phyloP scores from a whole-genome alignment of 1,140 invertebrate species.

The Pseudoatta argentina region DNA sequence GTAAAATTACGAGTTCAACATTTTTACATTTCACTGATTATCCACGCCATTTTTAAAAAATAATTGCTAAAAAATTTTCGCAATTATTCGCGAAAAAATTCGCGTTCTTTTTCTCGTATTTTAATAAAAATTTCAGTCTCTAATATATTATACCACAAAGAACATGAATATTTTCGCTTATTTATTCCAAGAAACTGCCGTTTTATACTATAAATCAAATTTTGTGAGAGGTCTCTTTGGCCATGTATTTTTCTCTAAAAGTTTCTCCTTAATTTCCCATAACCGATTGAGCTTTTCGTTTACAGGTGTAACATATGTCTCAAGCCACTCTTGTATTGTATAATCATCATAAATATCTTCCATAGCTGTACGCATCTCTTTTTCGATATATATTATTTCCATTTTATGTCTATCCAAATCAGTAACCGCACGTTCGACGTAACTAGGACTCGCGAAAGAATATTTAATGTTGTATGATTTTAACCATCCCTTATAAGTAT shows the following conservation, averaged over 20 bases:
- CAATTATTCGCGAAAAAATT: conserved; percentile 36
- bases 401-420: conserved; percentile 89
- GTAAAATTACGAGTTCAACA: conserved; percentile 65
- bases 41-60: conserved; percentile 59
- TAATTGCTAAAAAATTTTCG: conserved; percentile 46
- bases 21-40: conserved; percentile 48
- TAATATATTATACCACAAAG: conserved; percentile 35
- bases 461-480: conserved; percentile 93
- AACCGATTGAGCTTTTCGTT: conserved; percentile 87
- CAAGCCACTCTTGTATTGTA: conserved; percentile 92
- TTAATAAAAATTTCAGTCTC: conserved; percentile 68
- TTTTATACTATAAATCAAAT: conserved; percentile 73
- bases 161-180: conserved; percentile 35
- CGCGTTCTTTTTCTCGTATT: not conserved
- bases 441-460: conserved; percentile 91
- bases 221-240: conserved; percentile 86
- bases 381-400: conserved; percentile 88
- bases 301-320: conserved; percentile 88
- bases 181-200: not conserved
- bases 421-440: conserved; percentile 90
- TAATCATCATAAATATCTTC: conserved; percentile 91
- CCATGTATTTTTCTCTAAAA: conserved; percentile 87
- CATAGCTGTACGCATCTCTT: conserved; percentile 89
- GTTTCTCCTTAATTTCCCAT: conserved; percentile 86
- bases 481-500: conserved; percentile 89